These are phyloP conservation scores for Nothura maculosa DNA, from an alignment of 2,797 vertebrate species.

Conservation along the genomic window DNA sequence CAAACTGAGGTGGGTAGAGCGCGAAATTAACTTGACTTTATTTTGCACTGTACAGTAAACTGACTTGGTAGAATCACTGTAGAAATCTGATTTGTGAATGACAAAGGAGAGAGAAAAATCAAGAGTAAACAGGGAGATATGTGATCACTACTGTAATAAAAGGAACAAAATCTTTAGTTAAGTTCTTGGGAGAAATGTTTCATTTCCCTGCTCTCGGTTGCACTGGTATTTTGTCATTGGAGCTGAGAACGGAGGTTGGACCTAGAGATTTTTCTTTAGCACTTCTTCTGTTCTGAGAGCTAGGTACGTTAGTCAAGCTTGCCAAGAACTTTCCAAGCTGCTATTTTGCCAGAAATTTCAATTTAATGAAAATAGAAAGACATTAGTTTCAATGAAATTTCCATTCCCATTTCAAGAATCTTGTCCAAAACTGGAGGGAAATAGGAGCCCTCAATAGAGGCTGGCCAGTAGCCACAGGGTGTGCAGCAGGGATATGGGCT, in stretches of 20 bases:
- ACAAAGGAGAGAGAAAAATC: constrained; percentile 30
- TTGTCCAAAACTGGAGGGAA: constrained; percentile 8
- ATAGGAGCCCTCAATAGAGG: not conserved
- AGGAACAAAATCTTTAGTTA: constrained; percentile 20
- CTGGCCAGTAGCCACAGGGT: not conserved
- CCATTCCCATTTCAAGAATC: not conserved
- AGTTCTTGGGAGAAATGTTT: constrained; percentile 6
- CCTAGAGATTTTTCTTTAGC: not conserved
- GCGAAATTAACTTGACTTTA: constrained; percentile 74
- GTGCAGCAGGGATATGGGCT: not conserved
- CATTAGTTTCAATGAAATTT: not conserved
- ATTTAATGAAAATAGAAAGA: constrained; percentile 32
- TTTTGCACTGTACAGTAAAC: constrained; percentile 42
- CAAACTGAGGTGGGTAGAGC: constrained; percentile 64
- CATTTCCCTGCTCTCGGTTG: not conserved
- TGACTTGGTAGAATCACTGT: not conserved
- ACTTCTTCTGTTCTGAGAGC: not conserved
- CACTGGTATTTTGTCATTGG: not conserved
- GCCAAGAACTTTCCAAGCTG: not conserved
- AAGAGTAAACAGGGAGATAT: constrained; percentile 34
- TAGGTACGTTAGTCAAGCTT: not conserved
- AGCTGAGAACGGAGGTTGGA: not conserved
- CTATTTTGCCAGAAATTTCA: not conserved
- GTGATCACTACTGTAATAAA: not conserved
- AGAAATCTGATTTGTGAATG: constrained; percentile 46